Conservation (phyloP, 1,140 invertebrate species). For the Forficula auricularia region DNA sequence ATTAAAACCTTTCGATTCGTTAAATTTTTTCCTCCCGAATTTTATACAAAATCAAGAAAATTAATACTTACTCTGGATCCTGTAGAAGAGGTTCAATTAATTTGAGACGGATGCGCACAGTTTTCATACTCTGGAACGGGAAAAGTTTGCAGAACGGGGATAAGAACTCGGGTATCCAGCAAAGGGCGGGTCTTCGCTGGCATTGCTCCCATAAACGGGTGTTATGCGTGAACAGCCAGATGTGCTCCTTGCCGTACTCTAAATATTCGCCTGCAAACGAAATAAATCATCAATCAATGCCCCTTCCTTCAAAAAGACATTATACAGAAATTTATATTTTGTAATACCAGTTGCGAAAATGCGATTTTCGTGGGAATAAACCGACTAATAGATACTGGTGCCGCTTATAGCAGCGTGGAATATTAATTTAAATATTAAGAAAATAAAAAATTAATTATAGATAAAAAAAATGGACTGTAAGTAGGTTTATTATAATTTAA, state of each 20-base stretch:
- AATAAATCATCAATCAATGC: slow-evolving; percentile 4
- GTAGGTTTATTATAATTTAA: no score
- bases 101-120: slow-evolving; percentile 54
- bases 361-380: background rate
- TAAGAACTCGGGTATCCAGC: slow-evolving; percentile 57
- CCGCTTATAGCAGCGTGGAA: no score
- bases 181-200: slow-evolving; percentile 45
- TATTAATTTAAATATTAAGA: no score
- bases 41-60: no score
- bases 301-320: no score
- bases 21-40: no score
- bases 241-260: slow-evolving; percentile 53
- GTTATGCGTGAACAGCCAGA: slow-evolving; percentile 69
- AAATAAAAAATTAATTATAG: no score
- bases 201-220: slow-evolving; percentile 63
- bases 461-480: no score
- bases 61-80: slow-evolving; percentile 41
- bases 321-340: no score
- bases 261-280: slow-evolving; percentile 43
- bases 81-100: slow-evolving; percentile 51
- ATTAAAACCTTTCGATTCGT: no score
- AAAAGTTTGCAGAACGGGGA: slow-evolving; percentile 62
- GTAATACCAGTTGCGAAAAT: no score
- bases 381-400: no score
- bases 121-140: slow-evolving; percentile 75